Evolutionary conservation across 2,888 invertebrate genomes (phyloP), one percentile per base, ranked within the genome.

Genomic region (Heliconius ismenius): DNA sequence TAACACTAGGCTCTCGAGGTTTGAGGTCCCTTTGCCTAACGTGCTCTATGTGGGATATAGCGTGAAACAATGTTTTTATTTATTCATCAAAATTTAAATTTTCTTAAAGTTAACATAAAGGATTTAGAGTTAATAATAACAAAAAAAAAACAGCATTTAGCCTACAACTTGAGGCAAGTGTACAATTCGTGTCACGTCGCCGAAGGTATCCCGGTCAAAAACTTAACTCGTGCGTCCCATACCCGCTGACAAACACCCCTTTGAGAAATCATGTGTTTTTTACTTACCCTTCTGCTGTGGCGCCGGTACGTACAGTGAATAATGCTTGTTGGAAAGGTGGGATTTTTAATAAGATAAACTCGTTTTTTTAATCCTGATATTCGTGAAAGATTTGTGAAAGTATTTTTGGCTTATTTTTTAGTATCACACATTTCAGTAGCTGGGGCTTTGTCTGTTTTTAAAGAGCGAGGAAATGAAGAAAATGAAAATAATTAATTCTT

Each of bases 181-280:
- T 82, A 82, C 84, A 83, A 92, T 92, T 91, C 92, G 83, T 83
- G 86, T 92, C 92, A 92, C 92, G 92, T 92, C 86, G 83, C 81
- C 83, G 84, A 88, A 92, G 92, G 92, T 92, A 92, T 91, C 90
- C 92, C 90, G 91, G 92, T 92, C 92, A 92, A 90, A 92, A 91
- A 92, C 92, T 91, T 89, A 91, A 91, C 90, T 92, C 92, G 92
- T 92, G 92, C 92, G 92, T 89, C 86, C 84, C 80, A 82, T 81
- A 83, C 79, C 82, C 82, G 76, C 80, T 82, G 86, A 87, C 89
- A 90, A 89, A 91, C 91, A 90, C 91, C 89, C 92, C 92, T 92
- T 89, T 90, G 92, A 91, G 92, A 92, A 92, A 92, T 92, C 92
- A 92, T 90, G 87, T 87, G 82, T 86, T 87, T 89, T 90, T 90